Evolutionary conservation across 2,797 vertebrate species (phyloP).

Genomic region (Gastrophryne carolinensis): DNA sequence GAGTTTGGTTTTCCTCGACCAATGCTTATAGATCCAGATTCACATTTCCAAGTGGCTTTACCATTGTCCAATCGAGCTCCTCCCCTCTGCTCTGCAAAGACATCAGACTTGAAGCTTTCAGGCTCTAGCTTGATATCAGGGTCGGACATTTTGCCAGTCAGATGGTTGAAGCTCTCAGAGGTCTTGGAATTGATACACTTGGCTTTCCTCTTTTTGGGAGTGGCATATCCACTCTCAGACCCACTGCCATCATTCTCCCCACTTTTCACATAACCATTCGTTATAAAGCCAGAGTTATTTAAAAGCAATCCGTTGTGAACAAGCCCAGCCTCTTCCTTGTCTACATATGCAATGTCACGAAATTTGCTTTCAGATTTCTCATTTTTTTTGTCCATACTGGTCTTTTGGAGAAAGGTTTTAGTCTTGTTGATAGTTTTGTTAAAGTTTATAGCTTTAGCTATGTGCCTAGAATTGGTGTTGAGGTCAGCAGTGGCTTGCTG

Average conservation of each 20-base stretch:
- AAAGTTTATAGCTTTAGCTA: conserved; percentile 73
- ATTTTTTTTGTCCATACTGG: conserved; percentile 88
- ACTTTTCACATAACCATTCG: conserved; percentile 89
- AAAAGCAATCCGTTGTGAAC: conserved; percentile 88
- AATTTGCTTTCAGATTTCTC: conserved; percentile 78
- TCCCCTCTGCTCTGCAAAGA: conserved; percentile 72
- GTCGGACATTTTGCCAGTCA: conserved; percentile 83
- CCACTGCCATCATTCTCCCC: conserved; percentile 91
- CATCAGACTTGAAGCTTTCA: conserved; percentile 71
- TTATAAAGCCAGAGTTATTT: conserved; percentile 77
- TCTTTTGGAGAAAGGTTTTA: conserved; percentile 78
- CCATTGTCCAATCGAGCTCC: conserved; percentile 75
- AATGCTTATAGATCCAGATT: conserved; percentile 63
- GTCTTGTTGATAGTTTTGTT: conserved; percentile 79
- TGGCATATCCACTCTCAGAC: conserved; percentile 92
- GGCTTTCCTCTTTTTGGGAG: conserved; percentile 89
- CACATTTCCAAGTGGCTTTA: conserved; percentile 72
- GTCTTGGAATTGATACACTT: conserved; percentile 85
- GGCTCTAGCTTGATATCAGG: conserved; percentile 76
- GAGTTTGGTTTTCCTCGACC: conserved; percentile 67
- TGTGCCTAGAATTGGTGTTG: conserved; percentile 73
- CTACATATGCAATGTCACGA: conserved; percentile 65
- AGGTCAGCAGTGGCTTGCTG: conserved; percentile 73
- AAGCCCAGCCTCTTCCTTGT: conserved; percentile 77
- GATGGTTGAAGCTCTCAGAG: conserved; percentile 79